A percentile compares a stretch with the other conserved stretches of the same genome.
phyloP scores from a whole-genome alignment of 2,888 invertebrate species.

The Lasioglossum zephyrum region DNA sequence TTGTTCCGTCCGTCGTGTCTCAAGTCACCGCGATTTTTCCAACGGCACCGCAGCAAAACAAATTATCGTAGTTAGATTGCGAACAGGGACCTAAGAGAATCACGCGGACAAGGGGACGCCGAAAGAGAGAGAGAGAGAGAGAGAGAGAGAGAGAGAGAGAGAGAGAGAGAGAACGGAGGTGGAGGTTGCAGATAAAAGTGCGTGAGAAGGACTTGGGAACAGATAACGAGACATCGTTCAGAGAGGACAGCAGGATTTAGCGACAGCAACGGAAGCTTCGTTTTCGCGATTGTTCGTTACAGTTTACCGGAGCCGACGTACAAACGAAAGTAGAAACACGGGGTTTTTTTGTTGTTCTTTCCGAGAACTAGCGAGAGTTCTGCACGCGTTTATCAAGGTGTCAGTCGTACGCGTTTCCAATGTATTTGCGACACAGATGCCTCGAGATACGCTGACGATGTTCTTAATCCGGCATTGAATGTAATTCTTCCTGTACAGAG shows the following conservation, averaged over 20 bases:
- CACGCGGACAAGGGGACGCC: not conserved
- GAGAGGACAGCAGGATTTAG: constrained; percentile 29
- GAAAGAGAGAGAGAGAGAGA: no score
- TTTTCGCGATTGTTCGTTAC: constrained; percentile 3
- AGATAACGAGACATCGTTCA: constrained; percentile 39
- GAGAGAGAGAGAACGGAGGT: not conserved
- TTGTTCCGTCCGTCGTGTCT: not conserved
- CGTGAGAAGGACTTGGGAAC: constrained; percentile 23
- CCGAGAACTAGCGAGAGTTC: not conserved
- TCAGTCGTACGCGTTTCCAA: not conserved
- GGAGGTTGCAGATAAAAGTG: constrained; percentile 34
- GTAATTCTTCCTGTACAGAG: no score
- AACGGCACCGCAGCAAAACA: constrained; percentile 26
- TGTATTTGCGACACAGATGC: not conserved
- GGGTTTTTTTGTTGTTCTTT: not conserved
- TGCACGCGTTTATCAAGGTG: not conserved
- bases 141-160: no score
- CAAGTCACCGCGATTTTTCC: constrained; percentile 28
- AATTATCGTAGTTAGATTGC: constrained; percentile 49
- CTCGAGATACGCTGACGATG: no score
- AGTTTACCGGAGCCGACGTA: not conserved
- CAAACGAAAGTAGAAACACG: not conserved
- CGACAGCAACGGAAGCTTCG: not conserved
- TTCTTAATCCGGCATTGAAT: no score
- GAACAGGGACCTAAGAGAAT: constrained; percentile 17